Base-by-base conservation (phyloP, 2,888 invertebrate species). In the Ashinkailepas kermadecensis region DNA sequence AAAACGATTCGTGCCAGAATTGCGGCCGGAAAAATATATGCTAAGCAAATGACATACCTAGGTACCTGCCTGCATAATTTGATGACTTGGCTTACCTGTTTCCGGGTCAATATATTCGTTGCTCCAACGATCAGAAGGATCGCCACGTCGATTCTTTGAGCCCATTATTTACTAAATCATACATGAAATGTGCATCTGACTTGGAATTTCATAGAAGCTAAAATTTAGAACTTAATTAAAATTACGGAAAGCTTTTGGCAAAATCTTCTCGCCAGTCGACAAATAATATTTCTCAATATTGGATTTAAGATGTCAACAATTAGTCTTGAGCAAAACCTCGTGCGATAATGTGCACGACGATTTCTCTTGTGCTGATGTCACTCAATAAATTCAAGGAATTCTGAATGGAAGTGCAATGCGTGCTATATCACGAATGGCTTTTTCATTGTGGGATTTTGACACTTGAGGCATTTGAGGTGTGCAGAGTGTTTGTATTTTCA, bases 51-150 rank as follows among this genome's bases (percentile, higher is more conserved):
- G 2, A 4, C 39, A 39, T 39, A 39, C 39, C 4, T 39, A n/a
- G n/a, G n/a, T n/a, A 39, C 39, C 39, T 39, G 39, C 39, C 39
- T 39, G 39, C 39, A 39, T 39, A 1, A 39, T 39, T 39, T 39
- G 39, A 39, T 39, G 39, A 39, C 39, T 39, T 39, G 15, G 15
- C 74, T 74, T 21, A 74, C 74, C 74, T 74, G 74, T 74, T 56
- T 74, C 74, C 8, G 74, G 74, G 15, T 74, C 74, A 74, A 74
- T 21, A 21, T 74, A 74, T 56, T 74, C 74, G 74, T 74, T 74
- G 74, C 74, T 56, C 74, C 74, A 74, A 23, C 74, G 74, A 21
- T 74, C 74, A 74, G 74, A 74, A 18, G 74, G 74, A 21, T 74
- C 74, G 21, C 74, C 74, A 21, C 74, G 74, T 56, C 74, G 74